Base-by-base conservation (phyloP, 2,888 invertebrate genomes). In the Syrista parreyssii region DNA sequence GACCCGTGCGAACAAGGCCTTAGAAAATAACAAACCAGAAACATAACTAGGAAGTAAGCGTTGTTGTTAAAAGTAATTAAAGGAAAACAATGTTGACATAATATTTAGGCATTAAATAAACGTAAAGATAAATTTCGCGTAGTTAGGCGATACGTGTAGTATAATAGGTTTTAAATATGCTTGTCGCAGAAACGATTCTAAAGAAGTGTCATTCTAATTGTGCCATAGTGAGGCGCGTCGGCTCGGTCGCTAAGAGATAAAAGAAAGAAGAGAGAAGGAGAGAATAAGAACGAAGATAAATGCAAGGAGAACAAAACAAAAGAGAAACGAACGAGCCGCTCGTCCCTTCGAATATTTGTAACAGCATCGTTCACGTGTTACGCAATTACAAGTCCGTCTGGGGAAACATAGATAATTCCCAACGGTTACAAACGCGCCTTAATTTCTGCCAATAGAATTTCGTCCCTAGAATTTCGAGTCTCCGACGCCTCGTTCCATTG, bases 1-100 rank as follows among this genome's bases (percentile, higher is more conserved):
- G 75, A 76, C 79, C 55, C 73, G 73, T 55, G 71, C 40, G 77
- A 82, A 86, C 84, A 88, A 87, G 86, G 87, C 88, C 88, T 88
- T 88, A 88, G 88, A 86, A 88, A 86, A 85, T 88, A 88, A 88
- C 83, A 86, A 88, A 88, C 81, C 84, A 88, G 87, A 88, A 89
- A 88, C 88, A 89, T 88, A 88, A 87, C 83, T 89, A 88, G 88
- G 81, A 84, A 83, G 84, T 88, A 87, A 89, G 87, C 83, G 85
- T 88, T 88, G 86, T 88, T 88, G 86, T 87, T 87, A 84, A 87
- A 80, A 72, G 69, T 78, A 78, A 76, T 71, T 74, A 77, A 69
- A 75, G 36, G 23, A n/a, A 75, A 34, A 78, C 69, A 78, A 73
- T 82, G 79, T 82, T 81, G 68, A 80, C 77, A 73, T 82, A 79